Evolutionary conservation across 2,113 vertebrate genomes (phyloP).

Genomic region (Abramis brama): DNA sequence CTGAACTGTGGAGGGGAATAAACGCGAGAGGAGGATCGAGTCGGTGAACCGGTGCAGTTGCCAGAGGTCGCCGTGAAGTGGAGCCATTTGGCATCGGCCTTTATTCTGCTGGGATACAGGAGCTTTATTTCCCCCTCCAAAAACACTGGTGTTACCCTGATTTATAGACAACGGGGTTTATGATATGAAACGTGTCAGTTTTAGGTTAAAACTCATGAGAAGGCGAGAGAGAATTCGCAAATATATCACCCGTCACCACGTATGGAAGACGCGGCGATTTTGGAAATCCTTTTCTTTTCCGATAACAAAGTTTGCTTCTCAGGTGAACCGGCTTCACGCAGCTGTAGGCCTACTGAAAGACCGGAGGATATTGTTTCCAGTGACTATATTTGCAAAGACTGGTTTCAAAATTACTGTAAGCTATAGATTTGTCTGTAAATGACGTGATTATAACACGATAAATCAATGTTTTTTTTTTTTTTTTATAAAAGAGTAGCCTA

Average conservation of each 20-base stretch:
- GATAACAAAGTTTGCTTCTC: conserved; percentile 36
- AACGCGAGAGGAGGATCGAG: conserved; percentile 26
- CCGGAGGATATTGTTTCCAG: conserved; percentile 3
- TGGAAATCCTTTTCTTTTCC: conserved; percentile 31
- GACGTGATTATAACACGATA: background rate
- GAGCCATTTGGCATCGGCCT: conserved; percentile 50
- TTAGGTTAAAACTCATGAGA: conserved; percentile 56
- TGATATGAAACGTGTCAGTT: conserved; percentile 55
- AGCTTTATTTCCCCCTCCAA: conserved; percentile 42
- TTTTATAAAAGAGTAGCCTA: background rate
- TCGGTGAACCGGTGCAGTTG: conserved; percentile 30
- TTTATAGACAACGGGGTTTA: conserved; percentile 55
- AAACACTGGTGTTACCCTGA: conserved; percentile 57
- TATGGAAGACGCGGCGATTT: background rate
- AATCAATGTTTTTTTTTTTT: background rate
- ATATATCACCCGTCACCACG: conserved; percentile 45
- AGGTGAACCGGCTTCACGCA: background rate
- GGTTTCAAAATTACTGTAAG: background rate
- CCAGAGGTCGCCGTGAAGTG: conserved; percentile 46
- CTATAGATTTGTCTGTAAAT: background rate
- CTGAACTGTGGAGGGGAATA: conserved; percentile 39
- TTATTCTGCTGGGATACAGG: conserved; percentile 47
- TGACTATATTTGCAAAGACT: background rate
- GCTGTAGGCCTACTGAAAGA: background rate
- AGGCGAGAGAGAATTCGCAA: conserved; percentile 54